Percentiles rank a stretch among this genome's conserved stretches.
phyloP scores from a whole-genome alignment of 1,140 invertebrate species.

The Caenorhabditis remanei region DNA sequence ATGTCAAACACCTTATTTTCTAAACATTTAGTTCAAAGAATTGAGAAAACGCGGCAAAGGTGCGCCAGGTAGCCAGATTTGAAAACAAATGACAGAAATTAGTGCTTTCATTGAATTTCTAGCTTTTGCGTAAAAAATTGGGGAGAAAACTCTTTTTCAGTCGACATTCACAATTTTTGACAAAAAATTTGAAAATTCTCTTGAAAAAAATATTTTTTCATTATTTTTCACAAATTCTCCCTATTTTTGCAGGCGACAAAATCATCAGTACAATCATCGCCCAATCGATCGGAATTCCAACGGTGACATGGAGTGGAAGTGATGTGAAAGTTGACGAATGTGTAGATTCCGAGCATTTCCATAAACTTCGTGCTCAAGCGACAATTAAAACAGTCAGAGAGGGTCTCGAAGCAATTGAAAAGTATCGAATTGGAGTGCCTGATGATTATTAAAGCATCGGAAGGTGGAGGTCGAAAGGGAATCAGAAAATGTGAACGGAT shows the following conservation, averaged over 20 bases:
- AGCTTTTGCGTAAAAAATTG: too few species aligned
- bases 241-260: constrained; percentile 89
- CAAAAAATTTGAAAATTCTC: too few species aligned
- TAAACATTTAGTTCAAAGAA: too few species aligned
- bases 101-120: too few species aligned
- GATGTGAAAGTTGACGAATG: constrained; percentile 77
- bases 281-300: constrained; percentile 96
- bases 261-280: constrained; percentile 99
- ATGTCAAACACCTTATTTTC: too few species aligned
- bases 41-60: too few species aligned
- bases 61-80: too few species aligned
- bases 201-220: too few species aligned
- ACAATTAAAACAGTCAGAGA: constrained; percentile 92
- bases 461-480: constrained; percentile 98
- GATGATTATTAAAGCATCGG: constrained; percentile 99
- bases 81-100: too few species aligned
- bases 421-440: constrained; percentile 91
- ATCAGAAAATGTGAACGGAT: constrained; percentile 93
- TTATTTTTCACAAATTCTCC: too few species aligned
- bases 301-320: constrained; percentile 96
- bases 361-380: constrained; percentile 80
- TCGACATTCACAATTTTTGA: too few species aligned
- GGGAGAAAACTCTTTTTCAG: too few species aligned
- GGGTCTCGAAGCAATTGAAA: constrained; percentile 82
- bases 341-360: constrained; percentile 22